Conservation (phyloP, 2,888 invertebrate genomes). For the Saturnia pavonia region DNA sequence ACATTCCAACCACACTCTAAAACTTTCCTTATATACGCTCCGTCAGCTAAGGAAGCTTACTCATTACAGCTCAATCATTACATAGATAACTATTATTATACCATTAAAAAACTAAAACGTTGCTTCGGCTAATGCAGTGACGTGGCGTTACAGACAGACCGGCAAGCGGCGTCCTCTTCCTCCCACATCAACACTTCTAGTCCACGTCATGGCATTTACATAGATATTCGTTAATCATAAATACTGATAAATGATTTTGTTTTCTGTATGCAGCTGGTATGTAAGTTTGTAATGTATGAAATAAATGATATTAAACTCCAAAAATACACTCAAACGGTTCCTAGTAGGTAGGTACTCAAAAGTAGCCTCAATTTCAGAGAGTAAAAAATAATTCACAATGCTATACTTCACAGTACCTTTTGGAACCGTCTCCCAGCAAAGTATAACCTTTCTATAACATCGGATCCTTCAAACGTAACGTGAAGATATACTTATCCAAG, state of each 20-base stretch:
- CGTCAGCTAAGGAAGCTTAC: no score
- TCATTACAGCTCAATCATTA: no score
- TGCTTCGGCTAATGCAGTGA: not conserved
- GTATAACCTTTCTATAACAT: not conserved
- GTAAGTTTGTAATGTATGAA: no score
- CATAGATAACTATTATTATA: not conserved
- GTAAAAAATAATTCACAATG: no score
- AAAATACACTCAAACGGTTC: no score
- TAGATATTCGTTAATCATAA: not conserved
- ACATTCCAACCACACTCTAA: no score
- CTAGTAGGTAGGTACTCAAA: no score
- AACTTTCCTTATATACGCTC: no score
- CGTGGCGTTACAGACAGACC: not conserved
- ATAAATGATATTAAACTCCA: no score
- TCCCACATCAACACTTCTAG: not conserved
- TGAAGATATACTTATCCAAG: no score
- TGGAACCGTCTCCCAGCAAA: not conserved
- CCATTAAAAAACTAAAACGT: not conserved
- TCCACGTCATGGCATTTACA: not conserved
- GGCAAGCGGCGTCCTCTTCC: not conserved
- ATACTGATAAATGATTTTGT: not conserved
- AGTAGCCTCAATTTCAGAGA: no score
- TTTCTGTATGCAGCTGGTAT: not conserved
- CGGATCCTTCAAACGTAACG: not conserved
- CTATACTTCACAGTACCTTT: not conserved